These are phyloP conservation scores for Mechanitis mazaeus DNA, from an alignment of 2,888 invertebrate genomes.

Conservation along the genomic window DNA sequence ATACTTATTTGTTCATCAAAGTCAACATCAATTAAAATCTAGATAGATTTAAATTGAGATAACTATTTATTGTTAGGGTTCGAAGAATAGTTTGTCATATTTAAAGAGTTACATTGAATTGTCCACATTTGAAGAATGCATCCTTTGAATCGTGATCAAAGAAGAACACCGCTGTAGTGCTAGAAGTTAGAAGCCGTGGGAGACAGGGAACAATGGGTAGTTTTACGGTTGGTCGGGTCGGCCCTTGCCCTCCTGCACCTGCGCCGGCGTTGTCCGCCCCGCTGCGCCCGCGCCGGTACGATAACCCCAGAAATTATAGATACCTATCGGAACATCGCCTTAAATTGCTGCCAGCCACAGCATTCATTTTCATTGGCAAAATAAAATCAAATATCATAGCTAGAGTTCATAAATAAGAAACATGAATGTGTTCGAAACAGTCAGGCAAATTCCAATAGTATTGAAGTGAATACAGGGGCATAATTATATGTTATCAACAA, in stretches of 20 bases:
- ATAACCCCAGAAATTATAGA: slow-evolving; percentile 18
- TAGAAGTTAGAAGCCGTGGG: slow-evolving; percentile 27
- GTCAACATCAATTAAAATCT: no score
- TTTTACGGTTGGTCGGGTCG: slow-evolving; percentile 36
- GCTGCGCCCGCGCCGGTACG: slow-evolving; percentile 35
- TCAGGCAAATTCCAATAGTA: no score
- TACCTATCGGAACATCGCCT: slow-evolving; percentile 8
- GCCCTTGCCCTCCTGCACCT: slow-evolving; percentile 30
- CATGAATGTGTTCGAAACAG: no score
- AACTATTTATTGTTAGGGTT: no score
- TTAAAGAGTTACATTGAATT: neutral
- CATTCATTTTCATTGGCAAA: neutral
- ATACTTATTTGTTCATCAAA: no score
- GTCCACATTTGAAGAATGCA: slow-evolving; percentile 1
- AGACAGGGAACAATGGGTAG: slow-evolving; percentile 31
- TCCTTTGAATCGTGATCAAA: neutral
- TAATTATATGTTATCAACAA: no score
- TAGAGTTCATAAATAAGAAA: no score
- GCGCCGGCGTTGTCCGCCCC: slow-evolving; percentile 16
- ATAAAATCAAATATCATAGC: neutral
- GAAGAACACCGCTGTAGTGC: slow-evolving; percentile 14
- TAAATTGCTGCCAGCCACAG: neutral
- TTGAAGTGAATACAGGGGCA: no score
- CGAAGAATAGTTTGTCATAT: no score
- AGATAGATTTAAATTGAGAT: no score